These are phyloP conservation scores for Papilio polyxenes DNA, from an alignment of 1,140 invertebrate genomes.

Conservation along the genomic window DNA sequence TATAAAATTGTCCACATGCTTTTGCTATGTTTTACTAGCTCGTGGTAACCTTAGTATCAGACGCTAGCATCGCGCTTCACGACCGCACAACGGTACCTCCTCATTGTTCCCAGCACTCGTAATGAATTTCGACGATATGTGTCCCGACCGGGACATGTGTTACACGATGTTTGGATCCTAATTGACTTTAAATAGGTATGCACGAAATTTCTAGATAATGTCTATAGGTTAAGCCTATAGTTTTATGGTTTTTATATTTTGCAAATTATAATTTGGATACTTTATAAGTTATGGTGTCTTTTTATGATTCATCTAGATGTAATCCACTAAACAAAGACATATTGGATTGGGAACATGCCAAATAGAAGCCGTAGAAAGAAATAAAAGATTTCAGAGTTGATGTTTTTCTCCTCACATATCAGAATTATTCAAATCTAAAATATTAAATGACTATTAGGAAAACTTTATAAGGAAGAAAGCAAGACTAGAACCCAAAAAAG, in stretches of 20 bases:
- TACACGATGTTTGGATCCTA: slow-evolving; percentile 6
- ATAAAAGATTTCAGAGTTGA: too few relatives aligned
- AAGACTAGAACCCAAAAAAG: neutral
- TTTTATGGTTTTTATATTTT: too few relatives aligned
- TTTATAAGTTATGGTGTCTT: too few relatives aligned
- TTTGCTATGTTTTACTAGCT: neutral
- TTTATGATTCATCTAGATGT: neutral
- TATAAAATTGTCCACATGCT: neutral
- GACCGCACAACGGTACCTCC: neutral
- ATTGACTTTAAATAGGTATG: slow-evolving; percentile 27
- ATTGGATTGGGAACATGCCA: slow-evolving; percentile 3
- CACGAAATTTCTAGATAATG: neutral
- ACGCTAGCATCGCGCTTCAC: neutral
- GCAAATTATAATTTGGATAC: too few relatives aligned
- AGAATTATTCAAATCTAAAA: too few relatives aligned
- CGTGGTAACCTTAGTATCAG: neutral
- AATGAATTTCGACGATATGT: neutral
- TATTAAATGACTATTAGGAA: too few relatives aligned
- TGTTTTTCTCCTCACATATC: too few relatives aligned
- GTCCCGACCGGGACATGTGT: neutral
- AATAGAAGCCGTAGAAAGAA: neutral
- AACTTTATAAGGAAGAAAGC: too few relatives aligned
- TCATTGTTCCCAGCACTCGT: neutral
- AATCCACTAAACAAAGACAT: neutral
- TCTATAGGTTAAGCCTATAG: neutral